Evolutionary conservation across 1,140 invertebrate species (phyloP).

Genomic region (Megalonaias nervosa): DNA sequence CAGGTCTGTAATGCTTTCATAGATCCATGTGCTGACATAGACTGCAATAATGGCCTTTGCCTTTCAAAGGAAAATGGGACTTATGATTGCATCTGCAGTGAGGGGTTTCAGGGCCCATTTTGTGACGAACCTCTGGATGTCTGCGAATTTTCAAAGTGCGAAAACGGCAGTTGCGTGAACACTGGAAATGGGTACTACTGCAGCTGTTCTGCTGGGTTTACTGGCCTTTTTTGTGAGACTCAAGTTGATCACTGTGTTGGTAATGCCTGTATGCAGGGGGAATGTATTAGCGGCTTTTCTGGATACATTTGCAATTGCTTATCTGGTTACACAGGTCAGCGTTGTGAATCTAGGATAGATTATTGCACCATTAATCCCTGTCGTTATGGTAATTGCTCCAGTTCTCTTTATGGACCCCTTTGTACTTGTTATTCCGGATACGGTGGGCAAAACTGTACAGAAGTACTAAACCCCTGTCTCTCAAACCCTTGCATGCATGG

Average conservation of each 20-base stretch:
- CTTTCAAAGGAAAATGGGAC: slow-evolving; percentile 1
- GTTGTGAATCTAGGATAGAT: slow-evolving; percentile 10
- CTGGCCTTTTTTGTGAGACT: slow-evolving; percentile 24
- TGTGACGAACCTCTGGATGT: slow-evolving; percentile 22
- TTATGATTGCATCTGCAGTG: slow-evolving; percentile 9
- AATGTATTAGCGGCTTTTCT: slow-evolving; percentile 4
- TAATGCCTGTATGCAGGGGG: slow-evolving; percentile 14
- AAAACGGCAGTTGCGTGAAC: slow-evolving; percentile 35
- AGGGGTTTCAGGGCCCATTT: slow-evolving; percentile 39
- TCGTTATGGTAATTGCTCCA: slow-evolving; percentile 14
- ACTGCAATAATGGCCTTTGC: slow-evolving; percentile 30
- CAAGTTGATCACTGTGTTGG: slow-evolving; percentile 14
- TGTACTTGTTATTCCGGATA: slow-evolving; percentile 22
- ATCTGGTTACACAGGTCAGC: slow-evolving; percentile 7
- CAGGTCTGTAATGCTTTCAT: slow-evolving; percentile 24
- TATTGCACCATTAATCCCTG: slow-evolving; percentile 14
- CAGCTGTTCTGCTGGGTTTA: slow-evolving; percentile 1
- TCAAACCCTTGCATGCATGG: slow-evolving; percentile 24
- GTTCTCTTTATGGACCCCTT: slow-evolving; percentile 8
- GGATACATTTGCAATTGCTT: slow-evolving; percentile 19
- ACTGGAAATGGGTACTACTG: slow-evolving; percentile 8
- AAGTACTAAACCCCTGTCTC: slow-evolving; percentile 13
- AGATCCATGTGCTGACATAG: slow-evolving; percentile 28
- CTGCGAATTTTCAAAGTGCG: slow-evolving; percentile 21
- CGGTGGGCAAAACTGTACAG: slow-evolving; percentile 7